phyloP scores from a whole-genome alignment of 2,888 invertebrate genomes.

The Tuberolachnus salignus region DNA sequence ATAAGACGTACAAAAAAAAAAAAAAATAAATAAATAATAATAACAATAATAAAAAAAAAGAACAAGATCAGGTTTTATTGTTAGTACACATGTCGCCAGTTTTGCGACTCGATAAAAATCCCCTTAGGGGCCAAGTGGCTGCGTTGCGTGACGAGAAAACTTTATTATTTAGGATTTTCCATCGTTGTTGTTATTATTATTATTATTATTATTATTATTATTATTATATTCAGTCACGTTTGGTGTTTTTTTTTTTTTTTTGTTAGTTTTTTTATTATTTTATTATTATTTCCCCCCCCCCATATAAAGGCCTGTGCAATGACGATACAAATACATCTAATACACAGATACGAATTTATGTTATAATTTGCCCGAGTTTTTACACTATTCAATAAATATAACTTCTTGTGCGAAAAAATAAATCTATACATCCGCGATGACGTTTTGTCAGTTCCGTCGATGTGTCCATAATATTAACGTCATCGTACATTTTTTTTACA shows the following conservation, averaged over 20 bases:
- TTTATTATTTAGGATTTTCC: conserved; percentile 53
- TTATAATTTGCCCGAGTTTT: background rate
- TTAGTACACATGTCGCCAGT: conserved; percentile 54
- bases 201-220: conserved; percentile 43
- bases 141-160: conserved; percentile 54
- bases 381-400: background rate
- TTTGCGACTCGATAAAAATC: conserved; percentile 54
- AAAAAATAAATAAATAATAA: no score
- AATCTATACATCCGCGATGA: no score
- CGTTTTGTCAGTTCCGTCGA: no score
- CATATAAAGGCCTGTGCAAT: background rate
- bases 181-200: conserved; percentile 28
- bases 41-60: no score
- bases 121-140: conserved; percentile 48
- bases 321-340: background rate
- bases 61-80: conserved; percentile 51
- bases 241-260: conserved; percentile 11
- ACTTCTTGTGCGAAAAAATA: no score
- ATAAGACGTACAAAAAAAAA: conserved; percentile 17
- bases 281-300: no score
- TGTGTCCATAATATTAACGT: no score
- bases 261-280: conserved; percentile 17
- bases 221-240: conserved; percentile 37
- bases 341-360: background rate
- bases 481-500: no score